Evolutionary conservation across 2,113 vertebrate species (phyloP).

Genomic region (Poeciliopsis prolifica): DNA sequence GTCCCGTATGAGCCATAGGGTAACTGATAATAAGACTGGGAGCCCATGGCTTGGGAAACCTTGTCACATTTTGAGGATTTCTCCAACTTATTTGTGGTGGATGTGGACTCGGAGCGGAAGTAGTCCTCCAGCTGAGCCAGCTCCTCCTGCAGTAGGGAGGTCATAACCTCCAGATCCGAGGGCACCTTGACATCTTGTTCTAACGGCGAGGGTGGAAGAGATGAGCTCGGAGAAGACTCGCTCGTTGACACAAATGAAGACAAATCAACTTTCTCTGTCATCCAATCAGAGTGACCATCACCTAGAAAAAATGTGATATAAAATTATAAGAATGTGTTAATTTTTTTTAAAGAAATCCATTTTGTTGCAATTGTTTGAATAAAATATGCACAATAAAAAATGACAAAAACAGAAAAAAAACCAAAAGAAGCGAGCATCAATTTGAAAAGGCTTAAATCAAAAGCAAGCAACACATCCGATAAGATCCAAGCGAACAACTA

Average conservation of each 20-base stretch:
- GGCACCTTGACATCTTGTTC: constrained; percentile 84
- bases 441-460: constrained; percentile 35
- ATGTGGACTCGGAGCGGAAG: constrained; percentile 86
- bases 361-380: constrained; percentile 21
- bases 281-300: constrained; percentile 91
- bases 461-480: constrained; percentile 58
- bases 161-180: constrained; percentile 92
- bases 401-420: constrained; percentile 38
- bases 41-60: constrained; percentile 79
- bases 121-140: constrained; percentile 94
- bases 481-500: constrained; percentile 75
- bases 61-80: constrained; percentile 85
- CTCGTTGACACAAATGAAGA: constrained; percentile 85
- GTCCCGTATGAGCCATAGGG: constrained; percentile 79
- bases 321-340: constrained; percentile 25
- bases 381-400: constrained; percentile 12
- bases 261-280: constrained; percentile 91
- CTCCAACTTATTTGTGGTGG: constrained; percentile 78
- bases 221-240: constrained; percentile 81
- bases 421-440: constrained; percentile 40
- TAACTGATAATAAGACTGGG: constrained; percentile 82
- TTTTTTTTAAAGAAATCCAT: constrained; percentile 32
- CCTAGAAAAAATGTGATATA: constrained; percentile 65
- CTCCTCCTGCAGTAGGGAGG: constrained; percentile 90
- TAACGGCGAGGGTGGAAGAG: constrained; percentile 80